These are phyloP conservation scores for Polietes domitor DNA, from an alignment of 2,888 invertebrate species.

Conservation along the genomic window DNA sequence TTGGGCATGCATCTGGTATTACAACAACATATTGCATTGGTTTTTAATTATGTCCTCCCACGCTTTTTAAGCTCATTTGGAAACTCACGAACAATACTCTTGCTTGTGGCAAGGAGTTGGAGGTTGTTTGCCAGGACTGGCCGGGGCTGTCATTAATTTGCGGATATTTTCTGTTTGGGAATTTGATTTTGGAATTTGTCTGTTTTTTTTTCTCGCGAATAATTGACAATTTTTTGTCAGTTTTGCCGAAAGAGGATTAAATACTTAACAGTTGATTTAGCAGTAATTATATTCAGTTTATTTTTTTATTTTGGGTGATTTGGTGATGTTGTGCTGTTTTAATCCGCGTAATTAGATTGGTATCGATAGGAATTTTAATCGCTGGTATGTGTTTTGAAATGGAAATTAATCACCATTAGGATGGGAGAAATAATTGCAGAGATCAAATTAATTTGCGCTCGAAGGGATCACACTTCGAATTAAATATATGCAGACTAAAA, in stretches of 20 bases:
- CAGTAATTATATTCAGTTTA: slow-evolving; percentile 30
- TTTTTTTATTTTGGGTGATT: slow-evolving; percentile 23
- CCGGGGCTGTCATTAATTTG: slow-evolving; percentile 6
- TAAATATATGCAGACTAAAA: no score
- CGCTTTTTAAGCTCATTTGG: neutral
- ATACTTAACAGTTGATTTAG: slow-evolving; percentile 31
- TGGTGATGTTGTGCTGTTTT: slow-evolving; percentile 16
- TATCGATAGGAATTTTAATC: neutral
- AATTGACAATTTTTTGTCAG: slow-evolving; percentile 20
- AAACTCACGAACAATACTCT: neutral
- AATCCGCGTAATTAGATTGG: slow-evolving; percentile 14
- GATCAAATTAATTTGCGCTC: no score
- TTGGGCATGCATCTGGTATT: slow-evolving; percentile 17
- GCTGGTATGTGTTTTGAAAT: neutral
- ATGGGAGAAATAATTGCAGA: no score
- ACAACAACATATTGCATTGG: slow-evolving; percentile 46
- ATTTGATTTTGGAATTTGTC: slow-evolving; percentile 1
- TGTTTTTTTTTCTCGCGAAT: slow-evolving; percentile 8
- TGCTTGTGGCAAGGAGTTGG: neutral
- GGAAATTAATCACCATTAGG: no score
- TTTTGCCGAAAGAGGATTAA: slow-evolving; percentile 29
- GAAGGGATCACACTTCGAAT: no score
- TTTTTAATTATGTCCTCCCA: slow-evolving; percentile 56
- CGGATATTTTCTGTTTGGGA: neutral
- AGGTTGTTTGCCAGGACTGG: neutral